Percentiles rank a stretch among this genome's conserved stretches.
Conservation (phyloP, 92 coral and sea anemone genomes). For the Scolanthus callimorphus region DNA sequence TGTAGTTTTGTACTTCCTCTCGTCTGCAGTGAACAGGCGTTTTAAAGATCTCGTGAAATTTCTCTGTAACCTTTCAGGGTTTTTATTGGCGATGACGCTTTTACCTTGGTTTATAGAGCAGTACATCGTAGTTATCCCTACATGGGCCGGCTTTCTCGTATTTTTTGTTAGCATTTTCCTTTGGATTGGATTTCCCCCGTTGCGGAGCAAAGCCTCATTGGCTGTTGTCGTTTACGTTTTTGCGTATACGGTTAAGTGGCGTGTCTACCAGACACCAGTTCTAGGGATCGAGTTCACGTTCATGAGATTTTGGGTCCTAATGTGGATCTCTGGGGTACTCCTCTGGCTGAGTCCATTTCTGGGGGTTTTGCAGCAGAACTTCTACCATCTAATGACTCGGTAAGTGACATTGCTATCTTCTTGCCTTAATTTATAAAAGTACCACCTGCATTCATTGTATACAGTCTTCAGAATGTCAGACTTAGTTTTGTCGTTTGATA, state of each 20-base stretch:
- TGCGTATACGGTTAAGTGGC: conserved; percentile 78
- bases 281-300: conserved; percentile 34
- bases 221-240: conserved; percentile 65
- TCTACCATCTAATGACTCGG: conserved; percentile 56
- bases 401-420: conserved; percentile 26
- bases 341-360: conserved; percentile 69
- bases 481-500: no score
- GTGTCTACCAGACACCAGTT: conserved; percentile 63
- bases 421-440: no score
- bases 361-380: conserved; percentile 45
- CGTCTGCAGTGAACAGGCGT: neutral
- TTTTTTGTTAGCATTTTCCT: conserved; percentile 23
- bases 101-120: conserved; percentile 81
- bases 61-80: conserved; percentile 26
- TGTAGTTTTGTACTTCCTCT: conserved; percentile 21
- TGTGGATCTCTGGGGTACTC: conserved; percentile 62
- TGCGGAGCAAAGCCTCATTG: conserved; percentile 64
- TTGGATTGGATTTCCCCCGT: conserved; percentile 75
- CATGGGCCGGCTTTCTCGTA: conserved; percentile 19
- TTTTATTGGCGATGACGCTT: conserved; percentile 61
- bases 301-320: conserved; percentile 6
- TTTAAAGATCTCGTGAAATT: conserved; percentile 18
- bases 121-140: conserved; percentile 54
- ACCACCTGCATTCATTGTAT: no score
- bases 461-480: no score